Evolutionary conservation across 2,888 invertebrate genomes (phyloP), one percentile per base, ranked within the genome.

Genomic region (Andrena minutula): DNA sequence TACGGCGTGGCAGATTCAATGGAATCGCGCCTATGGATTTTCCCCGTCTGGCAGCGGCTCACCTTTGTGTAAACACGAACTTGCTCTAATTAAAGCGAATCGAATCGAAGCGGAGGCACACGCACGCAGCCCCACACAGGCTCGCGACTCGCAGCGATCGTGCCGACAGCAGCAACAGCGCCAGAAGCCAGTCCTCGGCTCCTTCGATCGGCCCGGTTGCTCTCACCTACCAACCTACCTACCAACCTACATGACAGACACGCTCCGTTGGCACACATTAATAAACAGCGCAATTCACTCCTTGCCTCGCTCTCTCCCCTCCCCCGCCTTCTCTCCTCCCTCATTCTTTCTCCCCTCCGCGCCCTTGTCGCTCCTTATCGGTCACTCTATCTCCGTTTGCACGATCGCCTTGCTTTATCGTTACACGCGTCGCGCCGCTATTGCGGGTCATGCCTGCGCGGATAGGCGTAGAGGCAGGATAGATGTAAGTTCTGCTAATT

Each of bases 51-150:
- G 83, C 74, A 85, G 65, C 82, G 84, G 86, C 80, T 78, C 78
- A 77, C 83, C 86, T 90, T 89, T 89, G 84, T 86, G 87, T 90
- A 90, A 90, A 91, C 90, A 90, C 89, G 86, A 91, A 88, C 89
- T 91, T 89, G 91, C 87, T 91, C 91, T 91, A 92, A 92, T 92
- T 92, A 92, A 91, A 90, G 86, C 87, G 88, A 91, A 90, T 91
- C 87, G 88, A 91, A 90, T 90, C 88, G 88, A 85, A 87, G 88
- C 86, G 84, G 72, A 86, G 80, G 83, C 80, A 47, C 66, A 61
- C 16, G 63, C 81, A 61, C 74, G 75, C 76, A 41, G 12, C 12
- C 12, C 3, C 12, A 72, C 60, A 82, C 82, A 53, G 61, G 61
- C 16, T 51, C 49, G 63, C 73, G 75, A 79, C 71, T 71, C 41